Conservation (phyloP, 37 sponge, comb jelly and placozoan species). For the Haliclona indistincta region DNA sequence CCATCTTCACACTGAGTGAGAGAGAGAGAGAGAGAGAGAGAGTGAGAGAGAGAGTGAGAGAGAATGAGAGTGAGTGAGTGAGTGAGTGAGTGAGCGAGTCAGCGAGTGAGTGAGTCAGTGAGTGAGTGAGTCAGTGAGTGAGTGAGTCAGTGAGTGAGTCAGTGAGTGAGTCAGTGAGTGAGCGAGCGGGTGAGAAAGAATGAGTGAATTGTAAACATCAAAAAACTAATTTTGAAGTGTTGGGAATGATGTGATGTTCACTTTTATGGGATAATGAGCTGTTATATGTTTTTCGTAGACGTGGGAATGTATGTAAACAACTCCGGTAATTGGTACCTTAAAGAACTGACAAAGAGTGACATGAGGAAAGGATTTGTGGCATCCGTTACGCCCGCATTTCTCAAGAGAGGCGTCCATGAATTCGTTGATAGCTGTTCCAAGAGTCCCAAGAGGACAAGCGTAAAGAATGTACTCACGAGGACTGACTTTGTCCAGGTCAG, state of each 20-base stretch:
- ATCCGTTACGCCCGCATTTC: constrained; percentile 73
- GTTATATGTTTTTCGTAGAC: not conserved
- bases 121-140: too few species aligned
- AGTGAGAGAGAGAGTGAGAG: constrained; percentile 8
- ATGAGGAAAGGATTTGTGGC: constrained; percentile 91
- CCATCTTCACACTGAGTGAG: constrained; percentile 50
- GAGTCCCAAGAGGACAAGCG: constrained; percentile 73
- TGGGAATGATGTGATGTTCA: not conserved
- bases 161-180: not conserved
- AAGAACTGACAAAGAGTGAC: constrained; percentile 92
- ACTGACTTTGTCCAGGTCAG: constrained; percentile 67
- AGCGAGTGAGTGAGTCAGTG: too few species aligned
- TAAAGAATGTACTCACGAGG: constrained; percentile 86
- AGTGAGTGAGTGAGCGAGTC: not conserved
- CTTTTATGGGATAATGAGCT: not conserved
- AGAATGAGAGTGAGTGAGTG: not conserved
- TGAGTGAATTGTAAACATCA: not conserved
- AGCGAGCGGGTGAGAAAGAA: too few species aligned
- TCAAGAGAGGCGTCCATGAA: constrained; percentile 61
- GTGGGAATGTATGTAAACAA: not conserved
- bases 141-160: not conserved
- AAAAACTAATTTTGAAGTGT: not conserved
- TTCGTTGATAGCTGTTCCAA: constrained; percentile 74
- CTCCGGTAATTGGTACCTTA: constrained; percentile 43
- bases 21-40: not conserved